Evolutionary conservation across 1,140 invertebrate genomes (phyloP).

Genomic region (Solenopsis fugax): DNA sequence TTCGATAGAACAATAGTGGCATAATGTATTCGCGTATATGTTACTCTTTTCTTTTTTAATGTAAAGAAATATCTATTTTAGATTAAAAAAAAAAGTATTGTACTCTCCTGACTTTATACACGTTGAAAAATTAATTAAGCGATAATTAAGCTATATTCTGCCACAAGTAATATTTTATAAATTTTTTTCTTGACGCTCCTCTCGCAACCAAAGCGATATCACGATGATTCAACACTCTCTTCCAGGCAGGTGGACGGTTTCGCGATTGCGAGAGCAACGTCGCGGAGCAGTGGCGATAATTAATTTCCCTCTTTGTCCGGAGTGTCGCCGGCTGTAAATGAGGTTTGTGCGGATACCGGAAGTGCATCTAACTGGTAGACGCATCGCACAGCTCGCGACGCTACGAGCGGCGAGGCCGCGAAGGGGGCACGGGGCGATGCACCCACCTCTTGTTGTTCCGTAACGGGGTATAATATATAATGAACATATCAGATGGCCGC

Average conservation of each 20-base stretch:
- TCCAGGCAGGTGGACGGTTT: slow-evolving; percentile 24
- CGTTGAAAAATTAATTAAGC: slow-evolving; percentile 9
- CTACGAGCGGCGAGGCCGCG: slow-evolving; percentile 23
- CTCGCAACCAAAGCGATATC: not conserved
- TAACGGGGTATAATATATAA: slow-evolving; percentile 75
- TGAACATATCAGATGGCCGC: slow-evolving; percentile 78
- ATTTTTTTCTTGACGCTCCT: not conserved
- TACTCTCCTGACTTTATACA: not conserved
- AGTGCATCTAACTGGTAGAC: slow-evolving; percentile 74
- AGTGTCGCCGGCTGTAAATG: slow-evolving; percentile 59
- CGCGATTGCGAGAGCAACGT: slow-evolving; percentile 9
- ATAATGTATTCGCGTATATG: too few species aligned
- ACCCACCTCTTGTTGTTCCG: slow-evolving; percentile 70
- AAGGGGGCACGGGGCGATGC: slow-evolving; percentile 27
- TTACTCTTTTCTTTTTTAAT: not conserved
- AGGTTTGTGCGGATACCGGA: slow-evolving; percentile 72
- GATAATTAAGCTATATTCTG: too few species aligned
- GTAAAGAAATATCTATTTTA: not conserved
- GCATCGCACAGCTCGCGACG: slow-evolving; percentile 60
- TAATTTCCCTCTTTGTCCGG: slow-evolving; percentile 62
- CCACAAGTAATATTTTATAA: not conserved
- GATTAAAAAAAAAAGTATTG: not conserved
- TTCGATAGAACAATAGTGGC: too few species aligned
- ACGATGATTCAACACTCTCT: slow-evolving; percentile 20
- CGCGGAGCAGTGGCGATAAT: slow-evolving; percentile 61